These are phyloP conservation scores for Dendroctonus valens DNA, from an alignment of 1,140 invertebrate species.

Conservation along the genomic window DNA sequence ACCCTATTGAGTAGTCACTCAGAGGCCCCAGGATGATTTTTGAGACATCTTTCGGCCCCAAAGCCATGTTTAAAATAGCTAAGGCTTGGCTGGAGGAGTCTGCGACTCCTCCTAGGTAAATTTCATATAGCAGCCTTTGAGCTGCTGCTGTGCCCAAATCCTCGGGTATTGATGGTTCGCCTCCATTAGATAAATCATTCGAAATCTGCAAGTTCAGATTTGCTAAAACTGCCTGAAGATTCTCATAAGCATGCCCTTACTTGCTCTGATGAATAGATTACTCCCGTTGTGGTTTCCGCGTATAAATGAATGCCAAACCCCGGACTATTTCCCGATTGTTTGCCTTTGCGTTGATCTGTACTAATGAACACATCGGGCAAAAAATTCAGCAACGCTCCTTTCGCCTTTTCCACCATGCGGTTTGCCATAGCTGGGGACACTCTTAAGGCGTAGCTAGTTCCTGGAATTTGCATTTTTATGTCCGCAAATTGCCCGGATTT, in stretches of 20 bases:
- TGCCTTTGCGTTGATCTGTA: conserved; percentile 86
- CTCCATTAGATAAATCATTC: conserved; percentile 54
- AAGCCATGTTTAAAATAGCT: conserved; percentile 84
- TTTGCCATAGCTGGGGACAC: conserved; percentile 90
- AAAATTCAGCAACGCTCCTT: conserved; percentile 87
- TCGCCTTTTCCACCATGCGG: conserved; percentile 88
- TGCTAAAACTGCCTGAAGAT: too few relatives aligned
- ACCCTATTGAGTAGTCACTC: conserved; percentile 77
- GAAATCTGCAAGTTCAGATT: conserved; percentile 41
- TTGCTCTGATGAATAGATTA: conserved; percentile 71
- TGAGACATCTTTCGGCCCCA: conserved; percentile 94
- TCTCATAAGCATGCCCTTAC: conserved; percentile 41
- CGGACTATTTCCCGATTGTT: conserved; percentile 81
- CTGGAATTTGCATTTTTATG: background rate
- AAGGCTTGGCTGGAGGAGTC: conserved; percentile 88
- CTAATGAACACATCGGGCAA: conserved; percentile 94
- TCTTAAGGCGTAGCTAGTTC: conserved; percentile 77
- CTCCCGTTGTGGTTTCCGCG: conserved; percentile 89
- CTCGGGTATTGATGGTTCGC: conserved; percentile 75
- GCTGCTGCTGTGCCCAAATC: conserved; percentile 86
- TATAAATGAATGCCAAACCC: conserved; percentile 89
- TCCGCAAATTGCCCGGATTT: background rate
- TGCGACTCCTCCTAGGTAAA: conserved; percentile 88
- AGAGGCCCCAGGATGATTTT: conserved; percentile 76
- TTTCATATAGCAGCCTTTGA: conserved; percentile 81